These are phyloP conservation scores for Drosophila sp. DNA, from an alignment of 1,140 invertebrate genomes.

Conservation along the genomic window DNA sequence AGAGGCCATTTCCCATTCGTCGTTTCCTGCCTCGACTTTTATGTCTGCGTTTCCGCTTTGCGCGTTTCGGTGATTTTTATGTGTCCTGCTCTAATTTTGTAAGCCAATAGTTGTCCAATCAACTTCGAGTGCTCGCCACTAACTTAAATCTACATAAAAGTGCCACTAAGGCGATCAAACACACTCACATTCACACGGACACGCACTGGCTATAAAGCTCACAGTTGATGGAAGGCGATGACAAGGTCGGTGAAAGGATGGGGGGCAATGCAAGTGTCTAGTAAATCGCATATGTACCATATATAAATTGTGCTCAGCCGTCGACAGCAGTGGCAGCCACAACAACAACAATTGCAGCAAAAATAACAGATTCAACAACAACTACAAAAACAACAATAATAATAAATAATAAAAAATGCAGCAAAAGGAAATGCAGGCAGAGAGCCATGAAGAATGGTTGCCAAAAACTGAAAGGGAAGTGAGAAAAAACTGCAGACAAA, in stretches of 20 bases:
- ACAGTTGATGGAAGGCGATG: slow-evolving; percentile 60
- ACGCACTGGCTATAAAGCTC: slow-evolving; percentile 63
- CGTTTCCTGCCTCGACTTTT: slow-evolving; percentile 71
- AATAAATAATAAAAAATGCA: slow-evolving; percentile 48
- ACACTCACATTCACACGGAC: slow-evolving; percentile 38
- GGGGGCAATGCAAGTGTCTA: slow-evolving; percentile 29
- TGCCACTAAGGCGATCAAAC: slow-evolving; percentile 31
- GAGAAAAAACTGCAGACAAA: slow-evolving; percentile 29
- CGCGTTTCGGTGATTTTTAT: slow-evolving; percentile 59
- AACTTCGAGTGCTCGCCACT: slow-evolving; percentile 72
- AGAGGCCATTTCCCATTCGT: slow-evolving; percentile 45
- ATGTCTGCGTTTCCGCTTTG: slow-evolving; percentile 61
- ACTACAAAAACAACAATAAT: slow-evolving; percentile 26
- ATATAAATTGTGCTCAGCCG: slow-evolving; percentile 56
- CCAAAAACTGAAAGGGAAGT: slow-evolving; percentile 37
- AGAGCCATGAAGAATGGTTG: slow-evolving; percentile 34
- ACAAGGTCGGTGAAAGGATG: slow-evolving; percentile 8
- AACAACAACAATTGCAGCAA: slow-evolving; percentile 14
- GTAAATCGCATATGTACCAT: slow-evolving; percentile 37
- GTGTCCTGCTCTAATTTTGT: slow-evolving; percentile 75
- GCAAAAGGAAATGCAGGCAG: slow-evolving; percentile 59
- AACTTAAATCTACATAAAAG: slow-evolving; percentile 79
- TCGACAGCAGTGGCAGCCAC: slow-evolving; percentile 24
- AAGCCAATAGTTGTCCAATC: slow-evolving; percentile 79
- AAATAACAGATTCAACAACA: neutral